Evolutionary conservation across 2,797 vertebrate genomes (phyloP).

Genomic region (Anguilla anguilla): DNA sequence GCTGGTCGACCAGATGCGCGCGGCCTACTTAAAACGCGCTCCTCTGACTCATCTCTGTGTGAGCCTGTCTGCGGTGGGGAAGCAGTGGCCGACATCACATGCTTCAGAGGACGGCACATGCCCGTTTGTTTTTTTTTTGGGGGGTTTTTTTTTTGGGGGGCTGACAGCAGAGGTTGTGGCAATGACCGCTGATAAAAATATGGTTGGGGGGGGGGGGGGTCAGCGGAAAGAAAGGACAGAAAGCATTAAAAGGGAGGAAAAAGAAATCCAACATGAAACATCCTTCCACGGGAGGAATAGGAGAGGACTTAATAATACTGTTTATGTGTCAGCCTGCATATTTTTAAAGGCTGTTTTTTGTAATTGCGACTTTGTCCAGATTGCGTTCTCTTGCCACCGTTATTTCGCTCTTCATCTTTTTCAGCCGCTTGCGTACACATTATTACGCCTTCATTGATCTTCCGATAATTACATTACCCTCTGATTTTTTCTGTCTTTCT

Average conservation of each 20-base stretch:
- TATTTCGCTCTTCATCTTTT: too few species aligned
- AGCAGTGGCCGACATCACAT: not conserved
- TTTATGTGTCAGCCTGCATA: not conserved
- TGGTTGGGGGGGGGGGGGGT: too few species aligned
- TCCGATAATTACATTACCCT: not conserved
- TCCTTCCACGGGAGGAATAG: not conserved
- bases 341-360: slow-evolving; percentile 1
- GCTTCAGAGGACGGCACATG: not conserved
- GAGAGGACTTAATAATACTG: not conserved
- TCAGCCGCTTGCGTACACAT: not conserved
- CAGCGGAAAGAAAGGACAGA: too few species aligned
- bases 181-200: not conserved
- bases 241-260: not conserved
- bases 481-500: not conserved
- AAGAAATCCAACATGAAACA: not conserved
- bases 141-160: too few species aligned
- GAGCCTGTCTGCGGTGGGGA: not conserved
- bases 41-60: not conserved
- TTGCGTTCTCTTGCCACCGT: not conserved
- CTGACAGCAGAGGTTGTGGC: not conserved
- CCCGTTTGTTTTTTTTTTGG: too few species aligned
- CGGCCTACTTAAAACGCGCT: not conserved
- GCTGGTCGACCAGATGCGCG: not conserved
- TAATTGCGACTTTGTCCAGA: not conserved
- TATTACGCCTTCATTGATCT: not conserved